These are phyloP conservation scores for Macrotus californicus DNA, from an alignment of 2,113 vertebrate genomes.

Conservation along the genomic window DNA sequence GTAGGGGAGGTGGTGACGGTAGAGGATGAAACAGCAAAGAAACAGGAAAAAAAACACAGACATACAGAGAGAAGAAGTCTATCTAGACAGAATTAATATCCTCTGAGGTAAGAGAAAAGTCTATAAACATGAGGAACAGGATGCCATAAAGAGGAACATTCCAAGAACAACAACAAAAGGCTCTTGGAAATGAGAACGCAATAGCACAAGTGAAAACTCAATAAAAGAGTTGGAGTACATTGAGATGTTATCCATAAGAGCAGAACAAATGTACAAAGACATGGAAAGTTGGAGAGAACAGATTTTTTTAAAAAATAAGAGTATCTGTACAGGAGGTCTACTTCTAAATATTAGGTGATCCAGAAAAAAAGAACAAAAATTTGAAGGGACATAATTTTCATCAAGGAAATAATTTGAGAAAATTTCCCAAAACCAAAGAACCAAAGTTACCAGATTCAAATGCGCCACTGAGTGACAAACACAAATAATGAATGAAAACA, in stretches of 20 bases:
- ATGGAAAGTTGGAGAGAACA: neutral
- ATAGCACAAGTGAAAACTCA: neutral
- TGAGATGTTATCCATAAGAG: neutral
- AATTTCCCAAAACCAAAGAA: slow-evolving; percentile 26
- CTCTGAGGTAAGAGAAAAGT: neutral
- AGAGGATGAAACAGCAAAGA: neutral
- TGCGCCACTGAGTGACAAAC: neutral
- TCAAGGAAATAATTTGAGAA: slow-evolving; percentile 33
- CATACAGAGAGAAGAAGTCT: neutral
- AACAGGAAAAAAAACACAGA: neutral
- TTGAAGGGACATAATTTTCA: neutral
- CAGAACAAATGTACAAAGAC: neutral
- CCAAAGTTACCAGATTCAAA: slow-evolving; percentile 21
- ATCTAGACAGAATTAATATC: neutral
- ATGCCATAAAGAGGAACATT: neutral
- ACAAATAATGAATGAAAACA: slow-evolving; percentile 35
- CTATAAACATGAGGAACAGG: neutral
- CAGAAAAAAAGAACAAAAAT: slow-evolving; percentile 8
- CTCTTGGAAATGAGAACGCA: neutral
- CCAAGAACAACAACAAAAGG: neutral
- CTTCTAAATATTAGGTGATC: neutral
- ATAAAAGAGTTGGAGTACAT: neutral
- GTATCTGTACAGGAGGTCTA: neutral
- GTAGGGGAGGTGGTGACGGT: neutral
- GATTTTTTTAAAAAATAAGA: neutral